phyloP scores from a whole-genome alignment of 1,140 invertebrate species.

The Bombus waltoni region DNA sequence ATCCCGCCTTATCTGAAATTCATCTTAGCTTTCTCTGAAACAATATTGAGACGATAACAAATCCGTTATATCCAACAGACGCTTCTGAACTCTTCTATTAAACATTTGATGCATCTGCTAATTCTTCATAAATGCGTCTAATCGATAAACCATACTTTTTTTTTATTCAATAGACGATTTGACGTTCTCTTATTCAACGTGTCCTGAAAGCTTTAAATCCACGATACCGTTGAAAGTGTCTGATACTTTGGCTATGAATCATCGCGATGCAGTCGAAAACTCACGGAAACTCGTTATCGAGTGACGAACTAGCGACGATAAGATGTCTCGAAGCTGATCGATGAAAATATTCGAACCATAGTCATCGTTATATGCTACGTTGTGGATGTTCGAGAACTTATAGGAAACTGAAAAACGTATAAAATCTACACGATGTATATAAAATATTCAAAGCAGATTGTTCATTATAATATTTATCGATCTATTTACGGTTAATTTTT shows the following conservation, averaged over 20 bases:
- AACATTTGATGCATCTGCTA: background rate
- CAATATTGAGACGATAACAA: background rate
- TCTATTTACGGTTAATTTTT: too few relatives aligned
- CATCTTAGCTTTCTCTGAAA: background rate
- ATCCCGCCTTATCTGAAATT: background rate
- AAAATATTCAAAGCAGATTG: too few relatives aligned
- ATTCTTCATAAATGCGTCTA: background rate
- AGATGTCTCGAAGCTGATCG: conserved; percentile 35
- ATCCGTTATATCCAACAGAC: background rate
- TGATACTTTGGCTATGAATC: conserved; percentile 24
- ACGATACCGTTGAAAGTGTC: background rate
- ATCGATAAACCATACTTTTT: too few relatives aligned
- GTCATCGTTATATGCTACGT: too few relatives aligned
- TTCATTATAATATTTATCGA: too few relatives aligned
- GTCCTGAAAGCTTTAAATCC: background rate
- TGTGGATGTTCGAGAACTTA: background rate
- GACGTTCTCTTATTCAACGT: too few relatives aligned
- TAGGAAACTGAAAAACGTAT: too few relatives aligned
- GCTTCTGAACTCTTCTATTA: background rate
- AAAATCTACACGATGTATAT: too few relatives aligned
- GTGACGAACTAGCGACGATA: conserved; percentile 30
- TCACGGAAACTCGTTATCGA: conserved; percentile 45
- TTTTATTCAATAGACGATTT: too few relatives aligned
- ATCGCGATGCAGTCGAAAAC: conserved; percentile 14
- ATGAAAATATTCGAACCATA: conserved; percentile 18